Conservation (phyloP, 2,888 invertebrate species). For the Drosophila diplacantha region DNA sequence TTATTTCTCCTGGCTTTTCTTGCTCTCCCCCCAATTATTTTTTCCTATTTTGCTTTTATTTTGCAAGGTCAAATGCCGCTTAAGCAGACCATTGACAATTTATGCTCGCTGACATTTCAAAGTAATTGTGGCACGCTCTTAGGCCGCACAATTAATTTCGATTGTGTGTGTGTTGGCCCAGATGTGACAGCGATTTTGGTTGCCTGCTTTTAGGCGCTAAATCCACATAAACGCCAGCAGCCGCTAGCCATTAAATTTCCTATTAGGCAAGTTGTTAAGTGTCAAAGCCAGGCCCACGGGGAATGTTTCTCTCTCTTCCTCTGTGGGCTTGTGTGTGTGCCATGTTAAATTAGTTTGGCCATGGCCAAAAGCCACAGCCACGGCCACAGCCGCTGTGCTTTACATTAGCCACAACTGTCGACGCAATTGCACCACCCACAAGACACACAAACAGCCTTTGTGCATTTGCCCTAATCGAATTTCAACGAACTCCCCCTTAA, state of each 20-base stretch:
- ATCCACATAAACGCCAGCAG: constrained; percentile 33
- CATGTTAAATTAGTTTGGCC: constrained; percentile 45
- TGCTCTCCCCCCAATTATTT: not conserved
- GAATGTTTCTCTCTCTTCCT: constrained; percentile 1
- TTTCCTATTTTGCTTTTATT: constrained; percentile 8
- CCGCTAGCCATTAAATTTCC: constrained; percentile 33
- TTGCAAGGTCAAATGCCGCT: constrained; percentile 53
- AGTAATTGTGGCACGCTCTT: constrained; percentile 36
- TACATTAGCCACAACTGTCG: constrained; percentile 42
- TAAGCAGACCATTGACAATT: constrained; percentile 33
- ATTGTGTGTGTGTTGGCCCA: constrained; percentile 10
- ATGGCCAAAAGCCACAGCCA: constrained; percentile 19
- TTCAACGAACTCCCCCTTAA: constrained; percentile 17
- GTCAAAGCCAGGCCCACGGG: constrained; percentile 30
- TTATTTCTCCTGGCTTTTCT: not conserved
- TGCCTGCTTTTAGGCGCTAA: constrained; percentile 20
- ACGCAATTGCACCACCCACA: constrained; percentile 17
- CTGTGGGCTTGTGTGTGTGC: constrained; percentile 10
- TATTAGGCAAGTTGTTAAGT: constrained; percentile 39
- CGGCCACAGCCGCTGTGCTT: constrained; percentile 15
- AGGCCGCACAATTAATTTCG: constrained; percentile 47
- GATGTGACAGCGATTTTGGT: constrained; percentile 16
- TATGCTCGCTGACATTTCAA: constrained; percentile 32
- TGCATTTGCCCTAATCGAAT: constrained; percentile 42
- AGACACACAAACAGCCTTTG: constrained; percentile 17